Evolutionary conservation across 2,797 vertebrate species (phyloP), one percentile per base, ranked within the genome.

Genomic region (Syndactyla subalaris): DNA sequence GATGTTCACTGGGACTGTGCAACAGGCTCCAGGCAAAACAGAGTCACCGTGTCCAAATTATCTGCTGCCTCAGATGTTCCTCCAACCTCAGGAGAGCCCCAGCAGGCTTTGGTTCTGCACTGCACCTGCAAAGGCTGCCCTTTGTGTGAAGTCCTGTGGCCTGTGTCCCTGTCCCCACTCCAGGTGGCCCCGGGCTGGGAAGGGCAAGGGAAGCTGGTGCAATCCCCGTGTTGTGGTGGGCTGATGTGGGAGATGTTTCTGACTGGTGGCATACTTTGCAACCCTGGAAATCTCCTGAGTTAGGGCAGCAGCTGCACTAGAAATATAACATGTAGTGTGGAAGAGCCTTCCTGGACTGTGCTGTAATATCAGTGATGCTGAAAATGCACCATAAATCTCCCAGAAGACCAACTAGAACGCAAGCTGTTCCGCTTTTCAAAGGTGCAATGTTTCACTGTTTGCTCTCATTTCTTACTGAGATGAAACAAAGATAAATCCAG

Each of bases 11-110:
- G 62, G 49, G 61, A 55, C 38, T 7, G 27, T 9, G 32, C 46
- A 55, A 66, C 22, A 45, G 59, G 36, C n/a, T 46, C 49, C 73
- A 2, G 1, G 43, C 2, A 68, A 81, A 75, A 61, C 3, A 51
- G 3, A 14, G 36, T 55, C 23, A 10, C 12, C 51, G 0, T 10
- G 55, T 41, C 22, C 19, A 80, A 46, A 72, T 7, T 0, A 0
- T 46, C 61, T 77, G 51, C 58, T 55, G 49, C 52, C 49, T 67
- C 27, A 43, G 30, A 20, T 46, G 9, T 17, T 59, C 29, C 41
- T 70, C 51, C 59, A 75, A 0, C 27, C 3, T 20, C 51, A 54
- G 46, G n/a, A 43, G 15, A 6, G 24, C 8, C 38, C 41, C 55
- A 10, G 41, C 14, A 41, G n/a, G 6, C 2, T 91, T 78, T 51